Base-by-base conservation (phyloP, 2,888 invertebrate genomes). In the Lithosia quadra region DNA sequence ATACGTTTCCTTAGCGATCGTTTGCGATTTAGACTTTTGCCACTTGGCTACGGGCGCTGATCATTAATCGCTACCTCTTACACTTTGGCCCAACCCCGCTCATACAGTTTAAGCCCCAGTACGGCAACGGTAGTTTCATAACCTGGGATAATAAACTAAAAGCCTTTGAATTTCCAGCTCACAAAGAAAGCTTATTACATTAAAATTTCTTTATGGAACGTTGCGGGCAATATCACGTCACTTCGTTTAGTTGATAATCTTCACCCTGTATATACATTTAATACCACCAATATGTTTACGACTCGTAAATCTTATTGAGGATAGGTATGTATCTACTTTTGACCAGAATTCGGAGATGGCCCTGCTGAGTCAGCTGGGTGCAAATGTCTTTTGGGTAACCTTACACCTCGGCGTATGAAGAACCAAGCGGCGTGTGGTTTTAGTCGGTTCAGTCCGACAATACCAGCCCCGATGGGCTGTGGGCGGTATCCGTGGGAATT, bases 131-230 rank as follows among this genome's bases (percentile, higher is more conserved):
- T 85, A 88, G 90, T 91, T 91, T 91, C 90, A 92, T 90, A 91
- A 88, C 89, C 88, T 87, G 82, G 88, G 89, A 91, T 91, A 89
- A 90, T 92, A 91, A 92, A 91, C 89, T 91, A 89, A 91, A 90
- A 92, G 91, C 88, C 88, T 91, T 91, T 91, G 88, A 89, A 90
- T 89, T 87, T 82, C 83, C 81, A 82, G 79, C 86, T 83, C 86
- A 91, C 92, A 92, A 92, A 92, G 91, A 88, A 90, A 88, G 87
- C 86, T 90, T 91, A 92, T 92, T 90, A 88, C 88, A 90, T 92
- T 91, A 90, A 89, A 91, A 88, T 90, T 87, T 88, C 86, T 90
- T 88, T 88, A 84, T 82, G 78, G 79, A 82, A 76, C 72, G 75
- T 68, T 75, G 84, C 84, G 84, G 59, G 75, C 72, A 82, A 83